Conservation (phyloP, 1,140 invertebrate genomes). For the Pseudomyrmex cubaensis region DNA sequence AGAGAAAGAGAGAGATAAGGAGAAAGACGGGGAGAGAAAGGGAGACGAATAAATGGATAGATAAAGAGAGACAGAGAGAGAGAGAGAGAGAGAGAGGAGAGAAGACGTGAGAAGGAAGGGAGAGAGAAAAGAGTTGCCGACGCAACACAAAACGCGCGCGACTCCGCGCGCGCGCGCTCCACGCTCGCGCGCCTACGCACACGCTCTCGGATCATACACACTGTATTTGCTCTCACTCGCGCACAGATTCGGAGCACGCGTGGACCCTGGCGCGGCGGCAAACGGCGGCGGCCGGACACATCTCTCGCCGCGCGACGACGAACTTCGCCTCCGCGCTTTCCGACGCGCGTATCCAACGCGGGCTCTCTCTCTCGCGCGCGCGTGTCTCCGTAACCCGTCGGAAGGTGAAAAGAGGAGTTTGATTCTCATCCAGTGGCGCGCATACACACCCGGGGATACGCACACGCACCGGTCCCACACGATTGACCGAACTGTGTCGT, state of each 20-base stretch:
- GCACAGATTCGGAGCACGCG: slow-evolving; percentile 57
- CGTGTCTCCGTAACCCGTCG: neutral
- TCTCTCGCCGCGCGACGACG: slow-evolving; percentile 20
- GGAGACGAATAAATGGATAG: too few relatives aligned
- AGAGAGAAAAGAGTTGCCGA: slow-evolving; percentile 58
- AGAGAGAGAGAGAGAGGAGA: slow-evolving; percentile 7
- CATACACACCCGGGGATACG: neutral
- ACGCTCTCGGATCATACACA: slow-evolving; percentile 50
- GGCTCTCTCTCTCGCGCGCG: slow-evolving; percentile 8
- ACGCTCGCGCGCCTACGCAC: slow-evolving; percentile 55
- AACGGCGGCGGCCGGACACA: slow-evolving; percentile 18
- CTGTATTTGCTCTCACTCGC: slow-evolving; percentile 55
- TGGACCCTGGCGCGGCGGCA: slow-evolving; percentile 34
- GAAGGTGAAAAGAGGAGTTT: slow-evolving; percentile 51
- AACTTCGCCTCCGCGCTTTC: slow-evolving; percentile 34
- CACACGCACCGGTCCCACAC: neutral
- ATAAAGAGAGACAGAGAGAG: neutral
- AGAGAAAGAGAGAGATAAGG: slow-evolving; percentile 6
- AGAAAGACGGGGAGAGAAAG: slow-evolving; percentile 20
- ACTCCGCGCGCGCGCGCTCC: slow-evolving; percentile 55
- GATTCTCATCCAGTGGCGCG: neutral
- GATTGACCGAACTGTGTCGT: neutral
- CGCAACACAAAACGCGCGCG: slow-evolving; percentile 58
- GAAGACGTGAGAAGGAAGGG: slow-evolving; percentile 19
- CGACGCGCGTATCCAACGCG: slow-evolving; percentile 33